Evolutionary conservation across 2,113 vertebrate genomes (phyloP).

Genomic region (Atherinomorus stipes): DNA sequence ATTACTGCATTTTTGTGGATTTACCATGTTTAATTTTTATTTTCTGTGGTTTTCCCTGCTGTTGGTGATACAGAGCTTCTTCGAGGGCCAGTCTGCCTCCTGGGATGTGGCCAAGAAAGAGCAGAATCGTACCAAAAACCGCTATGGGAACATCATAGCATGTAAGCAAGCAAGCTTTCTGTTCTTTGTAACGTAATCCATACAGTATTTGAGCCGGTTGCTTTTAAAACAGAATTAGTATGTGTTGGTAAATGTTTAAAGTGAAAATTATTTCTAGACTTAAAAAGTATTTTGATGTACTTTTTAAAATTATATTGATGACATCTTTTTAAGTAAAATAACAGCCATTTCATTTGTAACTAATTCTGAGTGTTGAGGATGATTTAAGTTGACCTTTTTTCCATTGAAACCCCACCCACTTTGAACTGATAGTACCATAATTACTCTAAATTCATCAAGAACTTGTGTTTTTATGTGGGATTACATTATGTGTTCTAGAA

Average conservation of each 20-base stretch:
- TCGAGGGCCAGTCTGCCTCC: slow-evolving; percentile 98
- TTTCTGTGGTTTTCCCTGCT: slow-evolving; percentile 52
- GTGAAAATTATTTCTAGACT: too few species aligned
- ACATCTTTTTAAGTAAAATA: too few species aligned
- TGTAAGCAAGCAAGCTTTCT: slow-evolving; percentile 81
- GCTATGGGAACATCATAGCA: slow-evolving; percentile 99
- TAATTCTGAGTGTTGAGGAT: too few species aligned
- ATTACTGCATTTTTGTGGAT: slow-evolving; percentile 6
- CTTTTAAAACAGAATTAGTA: too few species aligned
- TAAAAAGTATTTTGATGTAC: too few species aligned
- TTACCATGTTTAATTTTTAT: slow-evolving; percentile 43
- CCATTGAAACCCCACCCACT: neutral
- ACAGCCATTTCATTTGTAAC: too few species aligned
- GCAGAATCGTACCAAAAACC: slow-evolving; percentile 99
- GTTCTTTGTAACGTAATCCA: neutral
- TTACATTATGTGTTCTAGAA: too few species aligned
- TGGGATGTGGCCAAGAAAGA: slow-evolving; percentile 99
- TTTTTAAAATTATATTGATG: too few species aligned
- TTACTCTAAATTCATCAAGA: neutral
- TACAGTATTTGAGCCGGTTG: neutral
- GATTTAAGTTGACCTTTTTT: too few species aligned
- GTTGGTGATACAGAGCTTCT: slow-evolving; percentile 94
- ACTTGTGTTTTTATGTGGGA: too few species aligned
- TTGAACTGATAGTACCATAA: neutral
- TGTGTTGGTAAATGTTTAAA: too few species aligned